A percentile compares a stretch with the other conserved stretches of the same genome.
These are phyloP conservation scores for Heliconius hermathena DNA, from an alignment of 1,140 invertebrate species.

Conservation along the genomic window DNA sequence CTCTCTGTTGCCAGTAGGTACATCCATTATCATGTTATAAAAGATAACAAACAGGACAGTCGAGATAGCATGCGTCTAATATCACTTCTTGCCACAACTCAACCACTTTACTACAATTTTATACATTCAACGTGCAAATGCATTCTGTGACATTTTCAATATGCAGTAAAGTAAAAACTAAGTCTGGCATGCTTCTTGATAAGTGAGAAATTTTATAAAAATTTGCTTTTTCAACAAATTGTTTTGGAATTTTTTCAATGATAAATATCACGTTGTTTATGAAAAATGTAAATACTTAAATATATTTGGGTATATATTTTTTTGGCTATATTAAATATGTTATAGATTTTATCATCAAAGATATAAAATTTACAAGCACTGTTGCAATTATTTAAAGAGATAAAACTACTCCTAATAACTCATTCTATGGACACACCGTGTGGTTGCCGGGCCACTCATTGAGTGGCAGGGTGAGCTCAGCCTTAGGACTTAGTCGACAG, in stretches of 20 bases:
- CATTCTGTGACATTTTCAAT: conserved; percentile 32
- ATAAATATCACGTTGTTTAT: neutral
- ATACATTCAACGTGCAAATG: conserved; percentile 31
- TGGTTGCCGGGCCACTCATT: too few species aligned
- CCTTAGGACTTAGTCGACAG: too few species aligned
- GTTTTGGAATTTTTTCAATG: neutral
- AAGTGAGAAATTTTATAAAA: conserved; percentile 17
- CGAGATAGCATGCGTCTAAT: conserved; percentile 15
- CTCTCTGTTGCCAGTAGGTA: neutral
- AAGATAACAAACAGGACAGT: conserved; percentile 16
- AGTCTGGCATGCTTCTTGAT: conserved; percentile 25
- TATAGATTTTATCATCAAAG: too few species aligned
- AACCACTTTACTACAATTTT: conserved; percentile 31
- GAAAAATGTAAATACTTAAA: too few species aligned
- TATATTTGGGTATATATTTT: too few species aligned
- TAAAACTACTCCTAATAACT: too few species aligned
- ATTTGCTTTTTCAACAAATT: neutral
- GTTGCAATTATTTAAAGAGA: too few species aligned
- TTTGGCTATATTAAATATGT: too few species aligned
- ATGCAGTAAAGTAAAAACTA: conserved; percentile 39
- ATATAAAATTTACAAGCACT: too few species aligned
- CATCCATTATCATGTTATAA: neutral
- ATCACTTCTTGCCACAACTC: conserved; percentile 18
- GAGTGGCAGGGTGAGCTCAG: too few species aligned
- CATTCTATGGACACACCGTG: too few species aligned